Percentiles rank a stretch among this genome's conserved stretches.
Evolutionary conservation across 2,113 vertebrate genomes (phyloP).

Genomic region (Caranx ignobilis): DNA sequence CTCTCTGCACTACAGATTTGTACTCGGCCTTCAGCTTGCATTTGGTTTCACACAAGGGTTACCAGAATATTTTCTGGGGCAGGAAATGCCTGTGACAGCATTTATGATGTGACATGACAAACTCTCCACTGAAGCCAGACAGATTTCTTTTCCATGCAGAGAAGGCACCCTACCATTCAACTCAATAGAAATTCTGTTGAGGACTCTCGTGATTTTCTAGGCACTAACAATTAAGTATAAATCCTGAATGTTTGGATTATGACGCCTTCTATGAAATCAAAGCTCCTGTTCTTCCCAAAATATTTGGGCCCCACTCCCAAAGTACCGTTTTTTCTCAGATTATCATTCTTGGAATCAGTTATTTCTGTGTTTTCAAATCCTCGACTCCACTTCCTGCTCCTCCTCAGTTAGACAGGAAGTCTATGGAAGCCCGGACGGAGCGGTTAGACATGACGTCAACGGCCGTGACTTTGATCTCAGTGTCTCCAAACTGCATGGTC

Average conservation of each 20-base stretch:
- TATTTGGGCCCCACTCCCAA: constrained; percentile 36
- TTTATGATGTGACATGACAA: neutral
- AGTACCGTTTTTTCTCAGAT: constrained; percentile 50
- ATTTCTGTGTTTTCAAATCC: constrained; percentile 35
- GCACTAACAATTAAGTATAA: neutral
- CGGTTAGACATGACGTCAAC: constrained; percentile 89
- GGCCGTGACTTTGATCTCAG: constrained; percentile 95
- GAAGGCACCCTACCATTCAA: neutral
- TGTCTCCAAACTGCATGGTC: constrained; percentile 98
- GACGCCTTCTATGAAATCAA: neutral
- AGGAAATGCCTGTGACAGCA: constrained; percentile 14
- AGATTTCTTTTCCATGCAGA: neutral
- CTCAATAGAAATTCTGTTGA: neutral
- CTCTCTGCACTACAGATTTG: neutral
- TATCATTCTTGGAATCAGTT: constrained; percentile 29
- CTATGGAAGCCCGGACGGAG: constrained; percentile 90
- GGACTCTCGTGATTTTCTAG: neutral
- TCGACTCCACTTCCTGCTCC: constrained; percentile 51
- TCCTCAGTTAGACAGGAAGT: constrained; percentile 93
- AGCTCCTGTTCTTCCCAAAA: neutral
- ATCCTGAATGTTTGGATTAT: constrained; percentile 10
- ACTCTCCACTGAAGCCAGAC: neutral
- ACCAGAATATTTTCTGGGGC: neutral
- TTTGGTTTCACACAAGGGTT: constrained; percentile 1
- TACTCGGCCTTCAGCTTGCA: neutral